Conservation (phyloP, 2,888 invertebrate genomes). For the Thereva nobilitata region DNA sequence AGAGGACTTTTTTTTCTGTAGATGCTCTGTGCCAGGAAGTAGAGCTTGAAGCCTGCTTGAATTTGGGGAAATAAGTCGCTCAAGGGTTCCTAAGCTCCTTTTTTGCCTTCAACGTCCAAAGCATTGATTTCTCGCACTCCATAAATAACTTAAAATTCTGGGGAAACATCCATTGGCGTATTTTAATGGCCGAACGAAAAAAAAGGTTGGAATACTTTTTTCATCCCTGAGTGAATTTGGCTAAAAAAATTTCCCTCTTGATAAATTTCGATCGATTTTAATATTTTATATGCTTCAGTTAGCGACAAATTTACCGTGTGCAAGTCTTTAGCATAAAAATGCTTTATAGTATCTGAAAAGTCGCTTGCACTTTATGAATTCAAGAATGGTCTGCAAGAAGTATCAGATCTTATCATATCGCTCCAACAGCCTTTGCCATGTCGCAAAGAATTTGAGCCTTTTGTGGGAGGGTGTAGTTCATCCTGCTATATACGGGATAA, state of each 20-base stretch:
- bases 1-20: neutral
- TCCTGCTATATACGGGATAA: too few relatives aligned
- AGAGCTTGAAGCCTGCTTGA: conserved; percentile 2
- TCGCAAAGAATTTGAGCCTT: too few relatives aligned
- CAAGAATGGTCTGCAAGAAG: too few relatives aligned
- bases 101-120: conserved; percentile 3
- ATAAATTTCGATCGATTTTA: conserved; percentile 34
- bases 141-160: conserved; percentile 30
- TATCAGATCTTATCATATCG: too few relatives aligned
- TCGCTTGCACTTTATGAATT: conserved; percentile 15
- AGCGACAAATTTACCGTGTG: conserved; percentile 35
- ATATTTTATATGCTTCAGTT: conserved; percentile 36
- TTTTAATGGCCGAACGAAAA: conserved; percentile 31
- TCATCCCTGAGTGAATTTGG: conserved; percentile 6
- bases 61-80: conserved; percentile 10
- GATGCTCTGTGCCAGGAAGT: conserved; percentile 12
- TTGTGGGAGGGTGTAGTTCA: too few relatives aligned
- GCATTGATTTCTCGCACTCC: conserved; percentile 35
- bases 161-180: conserved; percentile 29
- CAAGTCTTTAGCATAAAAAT: conserved; percentile 29
- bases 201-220: conserved; percentile 8
- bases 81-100: conserved; percentile 2
- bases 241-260: conserved; percentile 17
- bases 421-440: too few relatives aligned
- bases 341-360: conserved; percentile 29